A percentile compares a stretch with the other conserved stretches of the same genome.
Evolutionary conservation across 1,140 invertebrate species (phyloP).

Genomic region (Lucilia sericata): DNA sequence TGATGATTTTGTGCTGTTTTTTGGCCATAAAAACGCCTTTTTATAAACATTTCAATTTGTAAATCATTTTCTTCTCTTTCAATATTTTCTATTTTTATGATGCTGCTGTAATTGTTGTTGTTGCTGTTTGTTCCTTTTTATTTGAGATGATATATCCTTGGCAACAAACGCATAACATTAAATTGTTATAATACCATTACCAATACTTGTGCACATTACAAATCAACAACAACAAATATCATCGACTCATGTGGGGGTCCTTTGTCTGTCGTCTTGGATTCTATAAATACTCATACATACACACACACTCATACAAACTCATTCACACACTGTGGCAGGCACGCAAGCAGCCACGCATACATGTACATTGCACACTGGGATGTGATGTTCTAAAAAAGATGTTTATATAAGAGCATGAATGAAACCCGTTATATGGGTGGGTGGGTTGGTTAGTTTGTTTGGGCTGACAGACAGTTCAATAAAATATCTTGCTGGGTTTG

Average conservation of each 20-base stretch:
- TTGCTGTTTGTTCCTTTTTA: neutral
- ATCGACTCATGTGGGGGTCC: neutral
- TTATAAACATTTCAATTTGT: conserved; percentile 17
- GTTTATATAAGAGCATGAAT: conserved; percentile 2
- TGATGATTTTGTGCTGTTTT: neutral
- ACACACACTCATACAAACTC: neutral
- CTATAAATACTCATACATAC: neutral
- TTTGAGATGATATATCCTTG: conserved; percentile 1
- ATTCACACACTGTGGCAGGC: neutral
- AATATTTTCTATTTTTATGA: too few species aligned
- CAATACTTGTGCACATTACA: neutral
- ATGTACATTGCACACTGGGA: neutral
- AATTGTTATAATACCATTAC: neutral
- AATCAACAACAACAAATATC: neutral
- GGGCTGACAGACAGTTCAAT: too few species aligned
- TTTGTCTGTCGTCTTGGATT: neutral
- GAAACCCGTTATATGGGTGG: neutral
- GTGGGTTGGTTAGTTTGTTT: neutral
- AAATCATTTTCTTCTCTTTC: neutral
- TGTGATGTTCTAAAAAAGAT: neutral
- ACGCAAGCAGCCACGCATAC: neutral
- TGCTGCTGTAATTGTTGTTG: too few species aligned
- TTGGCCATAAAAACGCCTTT: conserved; percentile 34
- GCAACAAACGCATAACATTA: conserved; percentile 23
- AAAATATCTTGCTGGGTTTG: neutral